phyloP scores from a whole-genome alignment of 2,888 invertebrate genomes.

The Plemyria rubiginata region DNA sequence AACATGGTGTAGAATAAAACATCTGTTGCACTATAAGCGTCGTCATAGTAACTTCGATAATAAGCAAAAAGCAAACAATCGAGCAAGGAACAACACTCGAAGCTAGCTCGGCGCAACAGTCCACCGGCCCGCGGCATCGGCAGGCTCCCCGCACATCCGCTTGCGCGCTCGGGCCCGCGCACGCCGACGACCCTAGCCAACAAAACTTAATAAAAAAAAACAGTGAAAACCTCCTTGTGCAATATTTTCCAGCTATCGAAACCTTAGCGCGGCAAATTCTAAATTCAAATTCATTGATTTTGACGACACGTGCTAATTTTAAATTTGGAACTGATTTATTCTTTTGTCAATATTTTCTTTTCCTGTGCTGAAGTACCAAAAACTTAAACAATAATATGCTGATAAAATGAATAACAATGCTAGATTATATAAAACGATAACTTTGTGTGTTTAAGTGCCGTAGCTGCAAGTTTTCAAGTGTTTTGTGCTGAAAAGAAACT shows the following conservation, averaged over 20 bases:
- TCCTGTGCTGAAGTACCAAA: background rate
- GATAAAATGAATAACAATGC: constrained; percentile 5
- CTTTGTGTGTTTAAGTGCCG: constrained; percentile 33
- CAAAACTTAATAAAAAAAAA: constrained; percentile 33
- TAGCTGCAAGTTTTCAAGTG: constrained; percentile 41
- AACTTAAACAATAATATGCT: background rate
- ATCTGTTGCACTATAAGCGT: constrained; percentile 28
- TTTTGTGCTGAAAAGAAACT: constrained; percentile 49
- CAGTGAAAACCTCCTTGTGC: background rate
- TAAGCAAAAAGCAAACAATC: constrained; percentile 62
- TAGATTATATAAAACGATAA: constrained; percentile 15
- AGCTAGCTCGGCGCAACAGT: constrained; percentile 61
- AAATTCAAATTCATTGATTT: constrained; percentile 19
- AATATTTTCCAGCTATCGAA: constrained; percentile 10
- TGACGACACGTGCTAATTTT: constrained; percentile 17
- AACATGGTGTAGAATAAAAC: constrained; percentile 23
- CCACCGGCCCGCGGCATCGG: constrained; percentile 58
- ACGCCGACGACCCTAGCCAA: constrained; percentile 57
- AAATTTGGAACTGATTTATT: constrained; percentile 19
- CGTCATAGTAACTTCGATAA: constrained; percentile 56
- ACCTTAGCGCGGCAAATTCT: constrained; percentile 9
- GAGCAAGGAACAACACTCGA: constrained; percentile 67
- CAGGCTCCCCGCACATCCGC: constrained; percentile 81
- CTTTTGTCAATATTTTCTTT: constrained; percentile 1
- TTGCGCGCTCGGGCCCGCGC: constrained; percentile 76